Evolutionary conservation across 2,113 vertebrate genomes (phyloP).

Genomic region (Lontra canadensis): DNA sequence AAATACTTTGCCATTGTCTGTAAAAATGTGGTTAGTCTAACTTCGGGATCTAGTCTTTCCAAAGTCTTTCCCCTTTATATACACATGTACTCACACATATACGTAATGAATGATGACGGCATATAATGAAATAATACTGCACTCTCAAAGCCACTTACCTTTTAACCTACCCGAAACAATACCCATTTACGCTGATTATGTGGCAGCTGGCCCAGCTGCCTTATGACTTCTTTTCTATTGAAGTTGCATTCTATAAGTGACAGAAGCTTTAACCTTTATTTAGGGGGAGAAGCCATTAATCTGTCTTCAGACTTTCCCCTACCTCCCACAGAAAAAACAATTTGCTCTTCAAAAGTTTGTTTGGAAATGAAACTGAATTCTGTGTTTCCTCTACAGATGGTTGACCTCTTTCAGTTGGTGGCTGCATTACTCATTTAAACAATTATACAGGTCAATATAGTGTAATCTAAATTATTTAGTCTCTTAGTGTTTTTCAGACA

Average conservation of each 20-base stretch:
- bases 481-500: constrained; percentile 90
- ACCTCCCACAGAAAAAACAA: constrained; percentile 86
- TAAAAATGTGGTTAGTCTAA: constrained; percentile 47
- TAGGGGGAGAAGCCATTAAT: constrained; percentile 83
- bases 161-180: constrained; percentile 44
- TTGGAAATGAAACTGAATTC: constrained; percentile 91
- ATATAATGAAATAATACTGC: constrained; percentile 38
- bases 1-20: constrained; percentile 39
- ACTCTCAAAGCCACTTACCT: constrained; percentile 35
- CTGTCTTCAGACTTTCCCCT: constrained; percentile 86
- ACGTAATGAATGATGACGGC: constrained; percentile 47
- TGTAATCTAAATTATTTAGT: constrained; percentile 92
- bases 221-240: constrained; percentile 81
- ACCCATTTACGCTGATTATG: constrained; percentile 65
- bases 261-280: constrained; percentile 84
- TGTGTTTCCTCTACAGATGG: constrained; percentile 91
- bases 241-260: constrained; percentile 79
- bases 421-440: constrained; percentile 90
- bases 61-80: background rate
- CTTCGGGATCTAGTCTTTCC: constrained; percentile 49
- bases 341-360: constrained; percentile 87
- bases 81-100: constrained; percentile 18
- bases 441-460: constrained; percentile 89
- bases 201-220: constrained; percentile 77
- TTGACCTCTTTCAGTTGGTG: constrained; percentile 90